phyloP scores from a whole-genome alignment of 2,888 invertebrate genomes.

The Lycaena phlaeas region DNA sequence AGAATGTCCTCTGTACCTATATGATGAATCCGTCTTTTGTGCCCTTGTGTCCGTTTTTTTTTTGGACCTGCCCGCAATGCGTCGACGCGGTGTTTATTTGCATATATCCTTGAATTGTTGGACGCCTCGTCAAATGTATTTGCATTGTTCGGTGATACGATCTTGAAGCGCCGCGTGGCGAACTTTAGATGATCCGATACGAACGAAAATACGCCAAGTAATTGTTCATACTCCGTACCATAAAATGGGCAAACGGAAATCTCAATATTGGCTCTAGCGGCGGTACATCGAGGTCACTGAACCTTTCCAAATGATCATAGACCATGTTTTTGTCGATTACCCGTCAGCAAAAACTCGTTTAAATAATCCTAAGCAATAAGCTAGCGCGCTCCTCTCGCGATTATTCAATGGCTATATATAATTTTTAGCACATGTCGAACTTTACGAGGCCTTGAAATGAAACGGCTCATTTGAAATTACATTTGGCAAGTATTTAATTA shows the following conservation, averaged over 20 bases:
- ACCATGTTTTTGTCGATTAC: conserved; percentile 6
- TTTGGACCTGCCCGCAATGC: conserved; percentile 38
- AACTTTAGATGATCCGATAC: conserved; percentile 6
- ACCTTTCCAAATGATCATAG: conserved; percentile 32
- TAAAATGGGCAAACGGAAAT: conserved; percentile 46
- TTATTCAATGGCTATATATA: conserved; percentile 17
- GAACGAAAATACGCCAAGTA: not conserved
- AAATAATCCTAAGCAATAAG: conserved; percentile 18
- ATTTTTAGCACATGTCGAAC: conserved; percentile 21
- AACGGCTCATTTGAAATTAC: conserved; percentile 10
- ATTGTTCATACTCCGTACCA: not conserved
- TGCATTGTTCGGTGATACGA: conserved; percentile 35
- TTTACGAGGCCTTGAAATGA: conserved; percentile 22
- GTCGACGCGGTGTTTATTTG: conserved; percentile 50
- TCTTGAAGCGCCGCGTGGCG: conserved; percentile 18
- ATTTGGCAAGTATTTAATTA: not conserved
- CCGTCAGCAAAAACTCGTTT: conserved; percentile 36
- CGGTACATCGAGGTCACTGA: conserved; percentile 61
- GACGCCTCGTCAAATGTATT: conserved; percentile 40
- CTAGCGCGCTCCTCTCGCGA: conserved; percentile 9
- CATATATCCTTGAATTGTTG: conserved; percentile 49
- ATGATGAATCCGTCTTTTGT: conserved; percentile 19
- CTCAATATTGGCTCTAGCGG: conserved; percentile 61
- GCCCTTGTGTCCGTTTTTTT: conserved; percentile 31
- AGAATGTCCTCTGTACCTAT: conserved; percentile 18